phyloP scores from a whole-genome alignment of 2,797 vertebrate genomes.

The Cynodonichthys magdalenae region DNA sequence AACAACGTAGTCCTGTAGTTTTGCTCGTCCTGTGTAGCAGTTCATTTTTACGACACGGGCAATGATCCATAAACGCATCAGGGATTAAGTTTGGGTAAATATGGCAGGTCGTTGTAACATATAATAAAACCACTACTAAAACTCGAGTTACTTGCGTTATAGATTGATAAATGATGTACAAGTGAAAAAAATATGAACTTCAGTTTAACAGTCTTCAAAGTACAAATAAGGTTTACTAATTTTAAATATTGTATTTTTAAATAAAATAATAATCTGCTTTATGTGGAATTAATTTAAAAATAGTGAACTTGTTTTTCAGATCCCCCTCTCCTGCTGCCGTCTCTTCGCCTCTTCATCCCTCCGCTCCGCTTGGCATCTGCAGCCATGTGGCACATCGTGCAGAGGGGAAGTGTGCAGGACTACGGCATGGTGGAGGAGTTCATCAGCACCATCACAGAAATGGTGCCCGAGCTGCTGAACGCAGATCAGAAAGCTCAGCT shows the following conservation, averaged over 20 bases:
- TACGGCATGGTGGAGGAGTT: conserved; percentile 83
- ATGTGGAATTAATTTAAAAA: no score
- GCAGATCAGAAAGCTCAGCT: conserved; percentile 83
- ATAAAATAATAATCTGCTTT: no score
- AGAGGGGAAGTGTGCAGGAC: conserved; percentile 68
- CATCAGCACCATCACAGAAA: conserved; percentile 71
- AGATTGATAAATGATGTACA: no score
- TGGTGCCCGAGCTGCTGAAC: conserved; percentile 77
- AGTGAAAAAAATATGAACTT: no score
- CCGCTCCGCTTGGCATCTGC: conserved; percentile 79
- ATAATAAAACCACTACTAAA: not conserved
- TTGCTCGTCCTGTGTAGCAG: not conserved
- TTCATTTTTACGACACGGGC: conserved; percentile 28
- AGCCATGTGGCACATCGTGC: conserved; percentile 80
- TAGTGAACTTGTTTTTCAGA: conserved; percentile 34
- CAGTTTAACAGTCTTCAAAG: no score
- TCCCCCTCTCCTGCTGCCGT: conserved; percentile 57
- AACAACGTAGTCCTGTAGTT: not conserved
- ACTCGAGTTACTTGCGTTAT: no score
- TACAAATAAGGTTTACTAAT: no score
- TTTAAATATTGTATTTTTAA: no score
- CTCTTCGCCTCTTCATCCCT: conserved; percentile 75
- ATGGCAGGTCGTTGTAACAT: not conserved
- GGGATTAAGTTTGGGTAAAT: not conserved
- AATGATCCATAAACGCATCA: conserved; percentile 39